Evolutionary conservation across 2,113 vertebrate species (phyloP).

Genomic region (Limanda limanda): DNA sequence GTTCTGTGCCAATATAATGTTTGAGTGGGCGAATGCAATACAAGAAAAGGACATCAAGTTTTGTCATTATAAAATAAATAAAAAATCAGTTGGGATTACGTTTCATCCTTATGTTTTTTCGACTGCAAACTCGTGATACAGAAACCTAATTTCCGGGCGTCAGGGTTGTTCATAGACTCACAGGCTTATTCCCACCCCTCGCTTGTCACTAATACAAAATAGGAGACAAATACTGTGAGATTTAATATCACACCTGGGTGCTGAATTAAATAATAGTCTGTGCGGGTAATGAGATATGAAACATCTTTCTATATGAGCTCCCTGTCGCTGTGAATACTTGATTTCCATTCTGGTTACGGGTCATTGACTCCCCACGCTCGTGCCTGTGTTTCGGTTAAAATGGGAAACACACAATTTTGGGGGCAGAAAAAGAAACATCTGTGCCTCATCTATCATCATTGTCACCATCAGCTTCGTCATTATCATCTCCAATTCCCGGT

Average conservation of each 20-base stretch:
- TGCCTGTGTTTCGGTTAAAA: neutral
- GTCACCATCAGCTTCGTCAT: conserved; percentile 32
- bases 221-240: neutral
- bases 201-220: conserved; percentile 14
- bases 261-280: conserved; percentile 22
- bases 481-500: conserved; percentile 12
- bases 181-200: neutral
- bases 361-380: conserved; percentile 19
- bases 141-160: neutral
- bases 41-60: too few species aligned
- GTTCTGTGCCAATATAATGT: neutral
- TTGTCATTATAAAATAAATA: neutral
- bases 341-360: conserved; percentile 32
- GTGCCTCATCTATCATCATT: conserved; percentile 45
- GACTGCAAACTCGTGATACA: too few species aligned
- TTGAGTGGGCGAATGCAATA: neutral
- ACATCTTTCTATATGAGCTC: conserved; percentile 25
- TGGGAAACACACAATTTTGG: neutral
- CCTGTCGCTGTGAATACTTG: conserved; percentile 6
- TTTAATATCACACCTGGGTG: conserved; percentile 48
- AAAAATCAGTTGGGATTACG: neutral
- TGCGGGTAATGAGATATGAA: conserved; percentile 58
- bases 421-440: neutral
- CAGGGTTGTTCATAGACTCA: neutral
- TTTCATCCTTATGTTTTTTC: neutral